Conservation (phyloP, 2,888 invertebrate genomes). For the Habroteleia sp. region DNA sequence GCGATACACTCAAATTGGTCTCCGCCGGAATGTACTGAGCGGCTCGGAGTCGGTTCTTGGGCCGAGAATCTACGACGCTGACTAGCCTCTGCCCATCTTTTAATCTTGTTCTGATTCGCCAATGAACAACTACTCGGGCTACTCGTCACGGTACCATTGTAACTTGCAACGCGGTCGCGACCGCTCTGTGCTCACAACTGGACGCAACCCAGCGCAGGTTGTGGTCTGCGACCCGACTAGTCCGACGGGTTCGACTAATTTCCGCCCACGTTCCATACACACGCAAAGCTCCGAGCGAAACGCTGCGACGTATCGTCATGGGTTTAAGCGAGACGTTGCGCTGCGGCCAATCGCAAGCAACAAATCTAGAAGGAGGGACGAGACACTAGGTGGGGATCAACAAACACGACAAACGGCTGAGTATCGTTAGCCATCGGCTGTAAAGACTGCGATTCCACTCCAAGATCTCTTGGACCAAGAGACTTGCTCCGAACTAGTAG, state of each 20-base stretch:
- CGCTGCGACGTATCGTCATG: background rate
- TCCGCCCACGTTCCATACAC: constrained; percentile 74
- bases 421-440: too few relatives aligned
- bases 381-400: too few relatives aligned
- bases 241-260: constrained; percentile 76
- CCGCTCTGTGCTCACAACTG: constrained; percentile 47
- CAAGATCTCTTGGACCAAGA: too few relatives aligned
- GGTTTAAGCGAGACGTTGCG: background rate
- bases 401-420: too few relatives aligned
- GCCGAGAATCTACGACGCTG: background rate
- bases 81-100: background rate
- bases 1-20: constrained; percentile 10
- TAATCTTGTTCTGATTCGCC: constrained; percentile 1
- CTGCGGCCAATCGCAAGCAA: constrained; percentile 1
- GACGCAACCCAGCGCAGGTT: constrained; percentile 56
- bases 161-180: constrained; percentile 12
- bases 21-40: constrained; percentile 9
- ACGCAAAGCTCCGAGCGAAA: constrained; percentile 17
- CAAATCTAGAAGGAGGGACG: constrained; percentile 16
- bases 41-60: background rate
- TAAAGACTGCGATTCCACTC: too few relatives aligned
- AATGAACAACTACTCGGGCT: background rate
- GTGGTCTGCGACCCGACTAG: constrained; percentile 70
- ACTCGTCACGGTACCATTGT: constrained; percentile 1
- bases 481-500: too few relatives aligned